Percentiles rank a stretch among this genome's conserved stretches.
phyloP scores from a whole-genome alignment of 2,888 invertebrate species.

The Aphodius granarius region DNA sequence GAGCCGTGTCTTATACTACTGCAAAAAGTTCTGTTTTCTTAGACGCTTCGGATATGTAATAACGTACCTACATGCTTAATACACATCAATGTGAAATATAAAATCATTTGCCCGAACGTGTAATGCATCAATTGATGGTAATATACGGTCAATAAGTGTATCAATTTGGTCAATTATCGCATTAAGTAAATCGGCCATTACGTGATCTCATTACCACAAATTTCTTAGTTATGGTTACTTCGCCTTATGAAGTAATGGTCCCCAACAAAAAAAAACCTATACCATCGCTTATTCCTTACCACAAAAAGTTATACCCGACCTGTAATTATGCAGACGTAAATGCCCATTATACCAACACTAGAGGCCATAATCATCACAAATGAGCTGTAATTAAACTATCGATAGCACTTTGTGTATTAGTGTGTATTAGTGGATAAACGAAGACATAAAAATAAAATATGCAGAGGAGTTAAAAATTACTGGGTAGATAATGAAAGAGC shows the following conservation, averaged over 20 bases:
- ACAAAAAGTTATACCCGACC: not conserved
- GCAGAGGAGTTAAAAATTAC: not conserved
- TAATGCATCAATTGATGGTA: not conserved
- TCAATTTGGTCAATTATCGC: not conserved
- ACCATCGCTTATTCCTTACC: not conserved
- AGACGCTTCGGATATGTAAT: not conserved
- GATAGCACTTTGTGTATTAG: not conserved
- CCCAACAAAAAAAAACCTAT: not conserved
- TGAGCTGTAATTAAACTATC: not conserved
- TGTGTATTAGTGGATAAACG: not conserved
- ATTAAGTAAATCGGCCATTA: not conserved
- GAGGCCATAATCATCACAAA: not conserved
- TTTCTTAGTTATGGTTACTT: not conserved
- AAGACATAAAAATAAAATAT: not conserved
- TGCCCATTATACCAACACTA: not conserved
- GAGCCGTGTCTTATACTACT: too few relatives aligned
- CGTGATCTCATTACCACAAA: not conserved
- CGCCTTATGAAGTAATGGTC: not conserved
- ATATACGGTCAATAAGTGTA: not conserved
- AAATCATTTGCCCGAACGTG: not conserved
- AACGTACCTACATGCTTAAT: not conserved
- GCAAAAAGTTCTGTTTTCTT: not conserved
- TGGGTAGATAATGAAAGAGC: not conserved
- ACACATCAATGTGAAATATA: not conserved
- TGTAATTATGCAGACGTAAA: not conserved